Base-by-base conservation (phyloP, 2,113 vertebrate genomes). In the Scophthalmus maximus region DNA sequence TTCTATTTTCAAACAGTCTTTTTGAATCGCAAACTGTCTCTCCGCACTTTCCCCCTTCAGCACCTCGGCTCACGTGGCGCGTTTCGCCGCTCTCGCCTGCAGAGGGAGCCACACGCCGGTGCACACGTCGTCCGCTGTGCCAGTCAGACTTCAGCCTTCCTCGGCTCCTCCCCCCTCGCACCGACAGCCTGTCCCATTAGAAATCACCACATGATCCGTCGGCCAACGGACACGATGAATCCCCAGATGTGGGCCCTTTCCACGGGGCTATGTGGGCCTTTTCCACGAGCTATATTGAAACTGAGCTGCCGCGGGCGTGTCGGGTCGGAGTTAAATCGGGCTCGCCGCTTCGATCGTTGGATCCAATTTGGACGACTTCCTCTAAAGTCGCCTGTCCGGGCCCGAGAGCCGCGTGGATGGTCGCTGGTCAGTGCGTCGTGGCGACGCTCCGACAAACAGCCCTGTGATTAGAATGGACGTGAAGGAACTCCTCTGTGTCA, bases 31-130 rank as follows among this genome's bases (percentile, higher is more conserved):
- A 40, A 4, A 15, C 36, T 15, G 12, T 40, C 7, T 1, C 25
- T 20, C 18, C n/a, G n/a, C n/a, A n/a, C n/a, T n/a, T n/a, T n/a
- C n/a, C n/a, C n/a, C n/a, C n/a, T n/a, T 20, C 26, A 46, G 32
- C 27, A 4, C 22, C 4, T 32, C 34, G 1, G 27, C n/a, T 32
- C 5, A 17, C 2, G 7, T 17, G 10, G 9, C 8, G 20, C 26
- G 47, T 60, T 36, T 57, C 1, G 2, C 11, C 18, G 14, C 23
- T 60, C 10, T 78, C 38, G 23, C 90, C 92, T 86, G 78, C 74
- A 92, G 88, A 87, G 87, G 91, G 91, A 79, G 91, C 68, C 80
- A 82, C 57, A 29, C 29, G 42, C 8, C 25, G 12, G 18, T 74
- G 52, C 58, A 53, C 61, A 57, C 0, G 2, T 22, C 1, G 0